These are phyloP conservation scores for Echinops telfairi DNA, from an alignment of 2,113 vertebrate genomes.

Conservation along the genomic window DNA sequence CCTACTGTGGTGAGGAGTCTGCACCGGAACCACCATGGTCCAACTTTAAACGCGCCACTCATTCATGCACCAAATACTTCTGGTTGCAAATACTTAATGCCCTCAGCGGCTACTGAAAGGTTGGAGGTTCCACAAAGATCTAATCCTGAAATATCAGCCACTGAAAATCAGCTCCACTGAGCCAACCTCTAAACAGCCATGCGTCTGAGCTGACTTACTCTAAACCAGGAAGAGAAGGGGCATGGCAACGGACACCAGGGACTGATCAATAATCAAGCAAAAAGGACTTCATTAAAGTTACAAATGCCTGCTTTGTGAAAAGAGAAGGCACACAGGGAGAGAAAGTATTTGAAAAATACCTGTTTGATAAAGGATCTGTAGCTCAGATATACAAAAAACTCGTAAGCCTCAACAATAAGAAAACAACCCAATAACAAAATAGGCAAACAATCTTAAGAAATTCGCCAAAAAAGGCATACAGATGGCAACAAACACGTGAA, in stretches of 20 bases:
- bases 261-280: neutral
- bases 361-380: neutral
- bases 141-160: too few species aligned
- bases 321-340: neutral
- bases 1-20: too few species aligned
- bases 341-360: neutral
- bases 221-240: neutral
- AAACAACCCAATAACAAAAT: neutral
- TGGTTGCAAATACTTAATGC: too few species aligned
- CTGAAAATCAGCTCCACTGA: too few species aligned
- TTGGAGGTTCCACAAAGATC: too few species aligned
- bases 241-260: neutral
- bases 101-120: too few species aligned
- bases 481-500: neutral
- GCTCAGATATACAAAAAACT: neutral
- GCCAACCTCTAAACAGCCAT: neutral
- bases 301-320: neutral
- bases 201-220: neutral
- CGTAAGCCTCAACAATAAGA: neutral
- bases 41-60: too few species aligned
- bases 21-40: too few species aligned
- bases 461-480: neutral
- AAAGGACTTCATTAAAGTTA: neutral
- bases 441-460: neutral
- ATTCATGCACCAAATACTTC: too few species aligned